Percentiles rank a stretch among this genome's conserved stretches.
Evolutionary conservation across 2,797 vertebrate species (phyloP).

Genomic region (Poecilia wingei): DNA sequence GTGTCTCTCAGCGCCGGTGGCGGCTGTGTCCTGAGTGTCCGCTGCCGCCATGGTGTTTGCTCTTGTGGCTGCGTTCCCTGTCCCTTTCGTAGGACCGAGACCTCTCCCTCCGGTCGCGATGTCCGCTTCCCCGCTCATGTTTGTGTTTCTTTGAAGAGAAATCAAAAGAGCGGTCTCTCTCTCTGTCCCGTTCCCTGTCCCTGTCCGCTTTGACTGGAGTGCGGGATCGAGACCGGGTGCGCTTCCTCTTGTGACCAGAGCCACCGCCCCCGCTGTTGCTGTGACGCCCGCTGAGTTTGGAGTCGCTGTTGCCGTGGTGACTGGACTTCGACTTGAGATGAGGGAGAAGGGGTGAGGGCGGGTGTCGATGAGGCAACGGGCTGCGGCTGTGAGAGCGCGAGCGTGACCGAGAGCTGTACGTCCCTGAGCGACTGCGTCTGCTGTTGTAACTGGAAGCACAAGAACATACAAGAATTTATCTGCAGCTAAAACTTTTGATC

Average conservation of each 20-base stretch:
- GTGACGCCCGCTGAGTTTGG: constrained; percentile 89
- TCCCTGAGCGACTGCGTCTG: constrained; percentile 93
- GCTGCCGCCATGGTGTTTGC: constrained; percentile 89
- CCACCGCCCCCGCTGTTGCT: constrained; percentile 69
- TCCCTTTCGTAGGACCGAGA: constrained; percentile 92
- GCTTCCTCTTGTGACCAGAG: constrained; percentile 92
- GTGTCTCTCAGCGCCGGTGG: constrained; percentile 86
- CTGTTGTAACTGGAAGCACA: constrained; percentile 88
- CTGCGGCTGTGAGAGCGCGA: constrained; percentile 96
- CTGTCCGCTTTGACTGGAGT: constrained; percentile 83
- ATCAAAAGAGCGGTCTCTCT: constrained; percentile 82
- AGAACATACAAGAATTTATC: neutral
- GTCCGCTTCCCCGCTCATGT: constrained; percentile 87
- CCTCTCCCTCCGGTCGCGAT: constrained; percentile 91
- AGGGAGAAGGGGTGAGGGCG: constrained; percentile 87
- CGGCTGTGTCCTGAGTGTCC: constrained; percentile 91
- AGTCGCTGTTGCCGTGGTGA: constrained; percentile 87
- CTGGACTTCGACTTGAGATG: constrained; percentile 88
- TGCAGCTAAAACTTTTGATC: neutral
- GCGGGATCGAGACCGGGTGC: constrained; percentile 88
- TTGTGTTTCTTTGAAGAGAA: constrained; percentile 94
- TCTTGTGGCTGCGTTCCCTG: constrained; percentile 89
- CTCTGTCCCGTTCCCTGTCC: constrained; percentile 78
- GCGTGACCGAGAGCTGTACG: constrained; percentile 95
- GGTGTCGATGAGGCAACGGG: constrained; percentile 90